phyloP scores from a whole-genome alignment of 1,140 invertebrate genomes.

The Ericerus pela region DNA sequence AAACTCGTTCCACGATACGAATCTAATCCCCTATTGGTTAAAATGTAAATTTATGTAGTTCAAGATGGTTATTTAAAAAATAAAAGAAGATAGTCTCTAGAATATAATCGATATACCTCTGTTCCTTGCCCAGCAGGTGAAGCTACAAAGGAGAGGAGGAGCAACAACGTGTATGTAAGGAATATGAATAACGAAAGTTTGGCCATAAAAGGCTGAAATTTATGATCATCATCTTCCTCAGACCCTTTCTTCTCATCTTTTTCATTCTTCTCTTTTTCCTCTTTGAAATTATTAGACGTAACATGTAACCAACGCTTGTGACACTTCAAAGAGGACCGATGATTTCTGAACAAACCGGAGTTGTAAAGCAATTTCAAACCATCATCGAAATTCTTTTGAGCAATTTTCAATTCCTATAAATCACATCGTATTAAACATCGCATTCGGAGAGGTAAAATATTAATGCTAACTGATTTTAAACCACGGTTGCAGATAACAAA shows the following conservation, averaged over 20 bases:
- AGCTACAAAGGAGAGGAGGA: background rate
- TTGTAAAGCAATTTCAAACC: too few species aligned
- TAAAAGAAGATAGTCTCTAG: background rate
- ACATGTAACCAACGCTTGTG: too few species aligned
- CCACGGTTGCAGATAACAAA: too few species aligned
- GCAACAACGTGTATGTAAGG: background rate
- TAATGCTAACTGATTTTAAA: too few species aligned
- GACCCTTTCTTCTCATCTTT: background rate
- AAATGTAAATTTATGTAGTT: background rate
- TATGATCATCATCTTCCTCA: background rate
- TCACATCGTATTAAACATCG: too few species aligned
- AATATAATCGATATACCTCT: background rate
- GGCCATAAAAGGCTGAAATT: background rate
- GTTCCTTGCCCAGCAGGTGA: background rate
- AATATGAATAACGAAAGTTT: background rate
- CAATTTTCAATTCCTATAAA: too few species aligned
- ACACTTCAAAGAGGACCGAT: too few species aligned
- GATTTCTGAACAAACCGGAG: too few species aligned
- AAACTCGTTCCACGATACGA: constrained; percentile 92
- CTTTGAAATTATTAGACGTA: too few species aligned
- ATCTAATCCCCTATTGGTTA: constrained; percentile 30
- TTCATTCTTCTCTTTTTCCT: too few species aligned
- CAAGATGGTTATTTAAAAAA: background rate
- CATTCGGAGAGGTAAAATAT: too few species aligned
- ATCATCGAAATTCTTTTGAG: too few species aligned